Evolutionary conservation across 2,113 vertebrate species (phyloP).

Genomic region (Nannospalax galili): DNA sequence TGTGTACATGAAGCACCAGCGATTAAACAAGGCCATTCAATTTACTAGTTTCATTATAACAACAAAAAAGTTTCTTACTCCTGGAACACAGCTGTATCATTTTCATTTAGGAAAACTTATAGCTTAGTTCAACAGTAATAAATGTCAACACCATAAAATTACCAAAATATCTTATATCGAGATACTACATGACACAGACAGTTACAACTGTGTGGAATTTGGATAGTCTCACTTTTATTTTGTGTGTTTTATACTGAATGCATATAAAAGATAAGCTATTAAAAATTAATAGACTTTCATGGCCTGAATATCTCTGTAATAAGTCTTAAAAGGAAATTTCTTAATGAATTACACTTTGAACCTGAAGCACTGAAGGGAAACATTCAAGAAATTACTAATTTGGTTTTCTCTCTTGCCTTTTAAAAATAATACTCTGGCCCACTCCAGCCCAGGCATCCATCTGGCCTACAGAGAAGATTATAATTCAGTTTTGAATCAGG

Average conservation of each 20-base stretch:
- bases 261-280: slow-evolving; percentile 30
- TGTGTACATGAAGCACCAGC: slow-evolving; percentile 48
- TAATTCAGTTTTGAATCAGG: neutral
- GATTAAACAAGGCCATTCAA: slow-evolving; percentile 25
- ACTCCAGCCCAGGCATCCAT: neutral
- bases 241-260: neutral
- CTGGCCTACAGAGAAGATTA: neutral
- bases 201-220: neutral
- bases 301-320: neutral
- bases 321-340: slow-evolving; percentile 52
- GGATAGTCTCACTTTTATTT: neutral
- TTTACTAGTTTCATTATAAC: slow-evolving; percentile 48
- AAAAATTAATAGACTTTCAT: slow-evolving; percentile 37
- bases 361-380: neutral
- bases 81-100: slow-evolving; percentile 50
- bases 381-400: neutral
- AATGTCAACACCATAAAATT: slow-evolving; percentile 13
- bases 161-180: slow-evolving; percentile 26
- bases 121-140: slow-evolving; percentile 33
- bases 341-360: slow-evolving; percentile 25
- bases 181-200: neutral
- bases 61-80: slow-evolving; percentile 11
- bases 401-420: neutral
- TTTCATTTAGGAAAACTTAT: slow-evolving; percentile 35
- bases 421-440: neutral